phyloP scores from a whole-genome alignment of 1,140 invertebrate genomes.

The Tetragnatha versicolor region DNA sequence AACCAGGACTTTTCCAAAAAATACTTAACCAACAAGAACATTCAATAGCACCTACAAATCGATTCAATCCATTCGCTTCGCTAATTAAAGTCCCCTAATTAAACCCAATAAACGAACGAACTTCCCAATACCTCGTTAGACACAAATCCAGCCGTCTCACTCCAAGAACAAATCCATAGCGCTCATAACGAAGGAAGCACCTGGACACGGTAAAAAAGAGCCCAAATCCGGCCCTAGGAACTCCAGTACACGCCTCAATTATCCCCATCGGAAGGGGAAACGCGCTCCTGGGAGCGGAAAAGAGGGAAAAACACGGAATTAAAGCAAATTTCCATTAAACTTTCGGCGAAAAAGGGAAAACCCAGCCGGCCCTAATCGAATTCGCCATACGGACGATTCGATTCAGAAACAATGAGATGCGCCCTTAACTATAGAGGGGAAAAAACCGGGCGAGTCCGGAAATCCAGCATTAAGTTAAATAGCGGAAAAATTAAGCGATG shows the following conservation, averaged over 20 bases:
- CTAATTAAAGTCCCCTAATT: no score
- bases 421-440: not conserved
- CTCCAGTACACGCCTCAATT: not conserved
- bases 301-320: not conserved
- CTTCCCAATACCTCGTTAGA: no score
- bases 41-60: no score
- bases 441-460: not conserved
- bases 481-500: slow-evolving; percentile 8
- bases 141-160: no score
- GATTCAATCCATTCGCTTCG: no score
- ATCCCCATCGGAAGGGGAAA: not conserved
- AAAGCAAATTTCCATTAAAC: slow-evolving; percentile 9
- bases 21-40: no score
- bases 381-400: not conserved
- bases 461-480: slow-evolving; percentile 32
- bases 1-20: no score
- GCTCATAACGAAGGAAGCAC: no score
- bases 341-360: not conserved
- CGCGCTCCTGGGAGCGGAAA: not conserved
- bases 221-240: no score
- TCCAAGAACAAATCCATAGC: no score
- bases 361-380: slow-evolving; percentile 15
- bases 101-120: no score
- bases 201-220: no score
- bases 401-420: not conserved